Percentiles rank a stretch among this genome's conserved stretches.
phyloP scores from a whole-genome alignment of 2,113 vertebrate genomes.

The Rattus norvegicus region DNA sequence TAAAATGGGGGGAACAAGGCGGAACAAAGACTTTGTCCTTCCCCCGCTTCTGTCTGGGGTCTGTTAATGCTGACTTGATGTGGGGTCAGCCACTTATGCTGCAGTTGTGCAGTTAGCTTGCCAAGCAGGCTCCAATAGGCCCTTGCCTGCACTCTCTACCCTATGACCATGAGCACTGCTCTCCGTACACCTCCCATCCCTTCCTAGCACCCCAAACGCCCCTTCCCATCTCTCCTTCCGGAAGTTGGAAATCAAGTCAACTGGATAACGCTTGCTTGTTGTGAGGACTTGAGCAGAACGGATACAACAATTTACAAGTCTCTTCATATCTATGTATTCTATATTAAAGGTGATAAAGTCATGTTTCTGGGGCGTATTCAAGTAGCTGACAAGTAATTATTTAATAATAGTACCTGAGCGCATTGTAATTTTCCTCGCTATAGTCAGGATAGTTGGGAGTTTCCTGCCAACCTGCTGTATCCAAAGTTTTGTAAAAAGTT shows the following conservation, averaged over 20 bases:
- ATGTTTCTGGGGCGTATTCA: conserved; percentile 81
- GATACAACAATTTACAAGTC: conserved; percentile 63
- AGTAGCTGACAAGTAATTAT: conserved; percentile 83
- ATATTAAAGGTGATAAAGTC: conserved; percentile 84
- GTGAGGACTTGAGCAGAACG: conserved; percentile 71
- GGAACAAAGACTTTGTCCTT: not conserved
- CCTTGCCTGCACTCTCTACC: not conserved
- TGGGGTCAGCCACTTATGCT: not conserved
- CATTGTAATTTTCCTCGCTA: conserved; percentile 86
- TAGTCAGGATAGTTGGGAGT: conserved; percentile 87
- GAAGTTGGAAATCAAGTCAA: conserved; percentile 44
- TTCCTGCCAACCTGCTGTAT: conserved; percentile 92
- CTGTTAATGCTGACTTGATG: not conserved
- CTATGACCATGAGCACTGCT: conserved; percentile 10
- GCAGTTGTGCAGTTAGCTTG: not conserved
- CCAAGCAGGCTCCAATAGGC: not conserved
- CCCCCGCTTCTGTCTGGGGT: not conserved
- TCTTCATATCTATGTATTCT: conserved; percentile 81
- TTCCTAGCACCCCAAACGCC: not conserved
- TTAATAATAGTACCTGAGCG: conserved; percentile 87
- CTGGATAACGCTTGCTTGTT: conserved; percentile 42
- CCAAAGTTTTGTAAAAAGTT: conserved; percentile 99
- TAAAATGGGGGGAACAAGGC: not conserved
- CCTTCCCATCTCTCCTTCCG: conserved; percentile 63
- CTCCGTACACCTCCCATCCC: not conserved